Percentiles rank a stretch among this genome's conserved stretches.
These are phyloP conservation scores for Apostichopus japonicus DNA, from an alignment of 35 echinoderm and acorn worm species.

Conservation along the genomic window DNA sequence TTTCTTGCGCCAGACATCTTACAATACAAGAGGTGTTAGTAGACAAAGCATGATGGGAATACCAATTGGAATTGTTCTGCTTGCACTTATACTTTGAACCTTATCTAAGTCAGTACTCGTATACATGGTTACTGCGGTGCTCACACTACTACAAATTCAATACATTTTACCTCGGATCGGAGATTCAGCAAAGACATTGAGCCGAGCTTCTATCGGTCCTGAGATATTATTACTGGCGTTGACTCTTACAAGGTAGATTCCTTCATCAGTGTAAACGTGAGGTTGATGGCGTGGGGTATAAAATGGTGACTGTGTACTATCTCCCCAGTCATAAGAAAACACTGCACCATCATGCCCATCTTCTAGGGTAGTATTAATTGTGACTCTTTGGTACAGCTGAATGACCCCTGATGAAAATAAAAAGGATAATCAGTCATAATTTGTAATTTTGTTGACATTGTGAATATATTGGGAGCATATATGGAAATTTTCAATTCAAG, in stretches of 20 bases:
- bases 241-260: slow-evolving; percentile 48
- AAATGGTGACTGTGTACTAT: slow-evolving; percentile 18
- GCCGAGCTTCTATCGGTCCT: slow-evolving; percentile 58
- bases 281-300: slow-evolving; percentile 18
- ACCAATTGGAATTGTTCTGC: no score
- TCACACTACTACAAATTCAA: no score
- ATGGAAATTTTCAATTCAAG: no score
- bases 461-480: no score
- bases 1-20: no score
- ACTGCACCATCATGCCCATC: slow-evolving; percentile 45
- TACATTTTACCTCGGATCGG: slow-evolving; percentile 44
- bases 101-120: no score
- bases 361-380: slow-evolving; percentile 42
- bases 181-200: slow-evolving; percentile 56
- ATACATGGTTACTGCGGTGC: no score
- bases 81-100: no score
- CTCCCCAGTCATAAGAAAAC: slow-evolving; percentile 58
- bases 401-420: slow-evolving; percentile 20
- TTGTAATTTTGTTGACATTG: no score
- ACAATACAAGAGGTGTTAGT: no score
- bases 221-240: slow-evolving; percentile 54
- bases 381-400: slow-evolving; percentile 20
- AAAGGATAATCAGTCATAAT: neutral
- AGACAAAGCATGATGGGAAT: no score
- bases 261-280: slow-evolving; percentile 53